Evolutionary conservation across 2,888 invertebrate genomes (phyloP), one percentile per base, ranked within the genome.

Genomic region (Orchesellides sinensis): DNA sequence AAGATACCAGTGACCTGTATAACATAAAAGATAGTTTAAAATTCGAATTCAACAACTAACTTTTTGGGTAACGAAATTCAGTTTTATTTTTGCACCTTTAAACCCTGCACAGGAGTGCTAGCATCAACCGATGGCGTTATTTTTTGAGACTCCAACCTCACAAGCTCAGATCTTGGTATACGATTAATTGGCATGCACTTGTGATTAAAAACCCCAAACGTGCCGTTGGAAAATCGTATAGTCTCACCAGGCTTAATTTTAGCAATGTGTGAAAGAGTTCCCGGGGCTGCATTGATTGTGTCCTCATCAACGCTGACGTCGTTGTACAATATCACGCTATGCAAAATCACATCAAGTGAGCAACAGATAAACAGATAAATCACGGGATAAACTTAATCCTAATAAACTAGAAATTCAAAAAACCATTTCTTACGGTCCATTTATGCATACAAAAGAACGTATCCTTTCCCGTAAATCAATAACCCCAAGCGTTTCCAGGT

Each of bases 361-460:
- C 5, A 32, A 10, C 10, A 32, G 32, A 10, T 32, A 10, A 10
- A 32, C 10, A 32, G 32, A 32, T 32, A 32, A 32, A 10, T 32
- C n/a, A n/a, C n/a, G n/a, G n/a, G n/a, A n/a, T n/a, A n/a, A n/a
- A n/a, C n/a, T n/a, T n/a, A n/a, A n/a, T n/a, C n/a, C n/a, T n/a
- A n/a, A n/a, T n/a, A n/a, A 32, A 32, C 6, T 40, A 40, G 10
- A 40, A 1, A n/a, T 40, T 8, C 10, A 5, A n/a, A 40, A 40
- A 5, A 63, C 75, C n/a, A n/a, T n/a, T n/a, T n/a, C n/a, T 56
- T 35, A 78, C 78, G 78, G 47, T 69, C 78, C 78, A 61, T 78
- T 78, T 4, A 78, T 52, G 29, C 78, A 78, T 47, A 78, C 12
- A 12, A 35, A 69, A 0, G 32, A 5, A 0, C 17, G 14, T 2